Conservation (phyloP, 2,113 vertebrate genomes). For the Buteo buteo region DNA sequence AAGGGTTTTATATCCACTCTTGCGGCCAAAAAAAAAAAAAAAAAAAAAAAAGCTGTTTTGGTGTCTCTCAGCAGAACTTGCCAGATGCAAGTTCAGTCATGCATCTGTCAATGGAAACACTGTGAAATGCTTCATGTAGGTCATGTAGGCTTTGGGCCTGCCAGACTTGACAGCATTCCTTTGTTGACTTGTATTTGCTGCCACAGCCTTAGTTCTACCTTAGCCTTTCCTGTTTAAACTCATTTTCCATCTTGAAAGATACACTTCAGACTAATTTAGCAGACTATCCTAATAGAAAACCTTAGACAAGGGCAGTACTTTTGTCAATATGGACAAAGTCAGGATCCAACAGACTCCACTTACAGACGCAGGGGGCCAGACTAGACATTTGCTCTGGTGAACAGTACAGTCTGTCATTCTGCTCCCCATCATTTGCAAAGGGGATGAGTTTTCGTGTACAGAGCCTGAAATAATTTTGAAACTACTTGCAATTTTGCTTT, state of each 20-base stretch:
- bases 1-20: slow-evolving; percentile 26
- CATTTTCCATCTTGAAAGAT: slow-evolving; percentile 32
- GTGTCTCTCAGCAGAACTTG: background rate
- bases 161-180: slow-evolving; percentile 16
- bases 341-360: slow-evolving; percentile 33
- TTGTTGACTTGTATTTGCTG: slow-evolving; percentile 41
- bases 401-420: background rate
- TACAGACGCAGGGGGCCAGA: slow-evolving; percentile 10
- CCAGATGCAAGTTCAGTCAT: slow-evolving; percentile 12
- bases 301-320: slow-evolving; percentile 31
- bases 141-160: slow-evolving; percentile 24
- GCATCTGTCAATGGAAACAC: slow-evolving; percentile 44
- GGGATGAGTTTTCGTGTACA: background rate
- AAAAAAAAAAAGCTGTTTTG: background rate
- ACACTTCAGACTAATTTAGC: slow-evolving; percentile 41
- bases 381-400: background rate
- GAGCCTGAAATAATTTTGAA: background rate
- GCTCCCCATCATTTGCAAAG: background rate
- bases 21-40: background rate
- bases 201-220: slow-evolving; percentile 32
- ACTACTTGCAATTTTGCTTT: background rate
- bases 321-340: slow-evolving; percentile 41
- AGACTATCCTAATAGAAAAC: slow-evolving; percentile 10
- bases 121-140: slow-evolving; percentile 26
- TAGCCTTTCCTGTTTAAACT: slow-evolving; percentile 51